Evolutionary conservation across 2,113 vertebrate genomes (phyloP), one percentile per base, ranked within the genome.

Genomic region (Tachysurus fulvidraco): DNA sequence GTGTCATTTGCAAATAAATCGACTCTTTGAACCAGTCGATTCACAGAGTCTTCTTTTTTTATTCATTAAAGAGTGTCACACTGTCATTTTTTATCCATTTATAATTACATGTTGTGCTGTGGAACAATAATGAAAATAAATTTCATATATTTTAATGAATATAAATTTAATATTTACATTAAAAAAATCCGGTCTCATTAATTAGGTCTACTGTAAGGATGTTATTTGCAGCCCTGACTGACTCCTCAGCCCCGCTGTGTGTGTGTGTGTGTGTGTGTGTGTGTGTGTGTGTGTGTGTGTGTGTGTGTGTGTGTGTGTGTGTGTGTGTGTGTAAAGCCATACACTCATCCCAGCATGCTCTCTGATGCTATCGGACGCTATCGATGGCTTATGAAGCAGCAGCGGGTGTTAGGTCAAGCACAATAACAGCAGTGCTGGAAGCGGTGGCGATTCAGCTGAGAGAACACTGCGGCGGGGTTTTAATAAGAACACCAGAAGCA

Each of bases 321-420:
- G 52, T 55, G n/a, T 78, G 76, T 78, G 50, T 25, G 76, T 78
- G 50, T 78, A 80, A 59, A 80, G 77, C 54, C 77, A 54, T 80
- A 80, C 77, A 80, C 54, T 57, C 77, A 57, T 59, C 77, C 54
- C 77, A 80, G 77, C 77, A 80, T 80, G 77, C 28, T 80, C 77
- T 12, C 28, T 80, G 77, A 80, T 80, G 54, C 77, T 59, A 80
- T 80, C 77, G 28, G 77, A 4, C 9, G 5, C 52, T 80, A 80
- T 80, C 77, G 54, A 80, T 80, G 77, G 77, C 77, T 80, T 80
- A 80, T 55, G 28, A 80, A 80, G 77, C 77, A 80, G 77, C 77
- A 59, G 77, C 54, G 54, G 77, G 77, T 57, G 77, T 80, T 80
- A 80, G 77, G 54, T 80, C 77, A 80, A 80, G 77, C 54, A 30